Evolutionary conservation across 2,113 vertebrate genomes (phyloP), one percentile per base, ranked within the genome.

Genomic region (Siniperca knerii): DNA sequence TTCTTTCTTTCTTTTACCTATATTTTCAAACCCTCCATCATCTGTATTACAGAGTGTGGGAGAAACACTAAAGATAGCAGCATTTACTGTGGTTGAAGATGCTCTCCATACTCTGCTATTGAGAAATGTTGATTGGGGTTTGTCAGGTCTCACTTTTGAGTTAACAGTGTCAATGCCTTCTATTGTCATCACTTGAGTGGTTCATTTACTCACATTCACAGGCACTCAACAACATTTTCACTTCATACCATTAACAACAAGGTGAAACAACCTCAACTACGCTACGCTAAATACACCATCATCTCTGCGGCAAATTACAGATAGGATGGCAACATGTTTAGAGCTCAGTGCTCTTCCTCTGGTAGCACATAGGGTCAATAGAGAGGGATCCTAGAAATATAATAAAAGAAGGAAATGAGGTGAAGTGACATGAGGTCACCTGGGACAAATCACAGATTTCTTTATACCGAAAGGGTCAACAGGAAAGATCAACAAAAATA

Each of bases 141-240:
- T 70, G 12, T 76, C 42, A 25, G 8, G 55, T 42, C 57, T 4
- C 37, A 55, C 13, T 46, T 82, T 37, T 55, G 46, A n/a, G 9
- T 29, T 81, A 25, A 58, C 18, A 7, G 61, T 75, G 35, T 62
- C 44, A 62, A 8, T 29, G 46, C 21, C 71, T 23, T 57, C 23
- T 46, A 42, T 57, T 48, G 15, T 48, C 42, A 67, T 23, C 15
- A 48, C 12, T 25, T 25, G 4, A 81, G 40, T 23, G 23, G 58
- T 50, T 73, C 2, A 84, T 40, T 55, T 21, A 65, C 65, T 66
- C 18, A 54, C 57, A 68, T 79, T 48, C 68, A 46, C 13, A 35
- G 33, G 40, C 25, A 48, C 46, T 58, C 3, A 50, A 37, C 8
- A 0, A 37, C 21, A 74, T 46, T 80, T 75, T 57, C 48, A 48